Evolutionary conservation across 2,888 invertebrate species (phyloP).

Genomic region (Cyclophora albipunctata): DNA sequence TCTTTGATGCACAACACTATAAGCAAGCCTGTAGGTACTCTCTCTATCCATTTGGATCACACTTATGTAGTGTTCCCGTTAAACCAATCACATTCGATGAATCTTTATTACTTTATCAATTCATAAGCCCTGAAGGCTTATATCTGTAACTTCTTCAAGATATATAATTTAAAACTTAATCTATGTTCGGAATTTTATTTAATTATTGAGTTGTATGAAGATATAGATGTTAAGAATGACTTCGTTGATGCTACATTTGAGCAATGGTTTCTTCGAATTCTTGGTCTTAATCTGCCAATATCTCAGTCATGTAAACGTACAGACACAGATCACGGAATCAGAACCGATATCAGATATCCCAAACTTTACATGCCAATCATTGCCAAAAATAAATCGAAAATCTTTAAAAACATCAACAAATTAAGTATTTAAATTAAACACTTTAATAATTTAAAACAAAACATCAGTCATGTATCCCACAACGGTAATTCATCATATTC

Average conservation of each 20-base stretch:
- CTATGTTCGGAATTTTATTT: constrained; percentile 11
- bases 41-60: too few relatives aligned
- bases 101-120: constrained; percentile 28
- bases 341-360: too few relatives aligned
- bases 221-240: constrained; percentile 2
- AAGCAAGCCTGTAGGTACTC: too few relatives aligned
- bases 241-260: neutral
- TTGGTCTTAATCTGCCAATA: too few relatives aligned
- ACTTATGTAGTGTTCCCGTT: constrained; percentile 4
- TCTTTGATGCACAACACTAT: too few relatives aligned
- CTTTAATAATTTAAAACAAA: constrained; percentile 1
- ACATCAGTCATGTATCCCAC: constrained; percentile 9
- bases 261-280: too few relatives aligned
- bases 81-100: constrained; percentile 12
- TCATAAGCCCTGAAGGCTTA: constrained; percentile 9
- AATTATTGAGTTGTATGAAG: constrained; percentile 5
- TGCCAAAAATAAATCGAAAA: too few relatives aligned
- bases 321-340: too few relatives aligned
- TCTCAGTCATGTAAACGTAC: too few relatives aligned
- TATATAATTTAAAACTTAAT: constrained; percentile 16
- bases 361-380: too few relatives aligned
- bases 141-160: constrained; percentile 8
- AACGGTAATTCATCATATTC: constrained; percentile 19
- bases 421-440: neutral
- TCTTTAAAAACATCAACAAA: too few relatives aligned